Evolutionary conservation across 2,888 invertebrate genomes (phyloP).

Genomic region (Penaeus monodon): DNA sequence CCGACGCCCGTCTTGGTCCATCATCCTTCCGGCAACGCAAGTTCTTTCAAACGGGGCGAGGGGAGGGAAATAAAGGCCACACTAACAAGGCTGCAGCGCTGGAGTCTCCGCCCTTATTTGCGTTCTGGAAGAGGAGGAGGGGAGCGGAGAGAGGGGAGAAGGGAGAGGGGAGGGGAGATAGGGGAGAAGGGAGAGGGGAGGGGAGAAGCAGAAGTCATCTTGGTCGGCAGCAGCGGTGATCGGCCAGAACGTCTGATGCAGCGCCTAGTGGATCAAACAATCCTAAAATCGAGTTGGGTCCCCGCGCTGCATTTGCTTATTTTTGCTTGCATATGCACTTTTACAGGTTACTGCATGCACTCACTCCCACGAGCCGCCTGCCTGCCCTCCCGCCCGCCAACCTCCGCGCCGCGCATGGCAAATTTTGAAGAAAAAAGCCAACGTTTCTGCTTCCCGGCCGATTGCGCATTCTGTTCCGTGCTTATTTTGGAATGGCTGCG

Average conservation of each 20-base stretch:
- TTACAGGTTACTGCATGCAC: conserved; percentile 35
- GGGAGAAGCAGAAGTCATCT: background rate
- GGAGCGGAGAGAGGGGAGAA: conserved; percentile 14
- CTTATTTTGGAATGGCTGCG: conserved; percentile 1
- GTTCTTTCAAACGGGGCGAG: no score
- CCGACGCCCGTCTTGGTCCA: no score
- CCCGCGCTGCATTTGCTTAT: background rate
- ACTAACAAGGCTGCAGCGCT: background rate
- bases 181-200: conserved; percentile 7
- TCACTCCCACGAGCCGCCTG: background rate
- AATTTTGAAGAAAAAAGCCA: conserved; percentile 17
- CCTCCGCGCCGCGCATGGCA: background rate
- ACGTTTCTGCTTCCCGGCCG: background rate
- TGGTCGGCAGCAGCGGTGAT: no score
- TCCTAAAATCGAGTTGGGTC: background rate
- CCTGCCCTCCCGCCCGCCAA: conserved; percentile 5
- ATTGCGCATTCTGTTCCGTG: background rate
- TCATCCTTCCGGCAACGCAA: no score
- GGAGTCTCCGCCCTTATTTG: background rate
- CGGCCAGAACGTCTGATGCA: no score
- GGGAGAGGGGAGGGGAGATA: background rate
- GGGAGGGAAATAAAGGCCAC: no score
- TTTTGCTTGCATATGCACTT: conserved; percentile 36
- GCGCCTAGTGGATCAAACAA: no score
- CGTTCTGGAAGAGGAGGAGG: background rate